These are phyloP conservation scores for Lepus europaeus DNA, from an alignment of 2,113 vertebrate species.

Conservation along the genomic window DNA sequence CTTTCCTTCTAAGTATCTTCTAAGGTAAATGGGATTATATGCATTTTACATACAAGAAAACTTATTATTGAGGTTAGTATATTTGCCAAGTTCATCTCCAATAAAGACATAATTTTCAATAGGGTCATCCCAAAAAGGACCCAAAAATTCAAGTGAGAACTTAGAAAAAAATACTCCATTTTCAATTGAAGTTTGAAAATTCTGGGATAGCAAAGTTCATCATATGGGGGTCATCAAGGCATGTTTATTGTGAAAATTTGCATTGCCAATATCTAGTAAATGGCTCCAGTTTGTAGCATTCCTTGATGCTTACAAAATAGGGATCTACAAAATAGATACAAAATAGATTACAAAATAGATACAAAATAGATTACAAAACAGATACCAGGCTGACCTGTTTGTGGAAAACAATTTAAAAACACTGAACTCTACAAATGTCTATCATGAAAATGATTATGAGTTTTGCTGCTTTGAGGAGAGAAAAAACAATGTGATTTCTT, in stretches of 20 bases:
- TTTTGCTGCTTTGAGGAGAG: not conserved
- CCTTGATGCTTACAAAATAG: not conserved
- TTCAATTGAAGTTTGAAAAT: not conserved
- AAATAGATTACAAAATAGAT: not conserved
- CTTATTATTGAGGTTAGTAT: not conserved
- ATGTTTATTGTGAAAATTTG: not conserved
- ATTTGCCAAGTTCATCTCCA: not conserved
- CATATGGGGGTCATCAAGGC: too few species aligned
- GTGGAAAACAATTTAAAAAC: not conserved
- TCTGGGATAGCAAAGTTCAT: not conserved
- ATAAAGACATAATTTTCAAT: not conserved
- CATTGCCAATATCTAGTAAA: too few species aligned
- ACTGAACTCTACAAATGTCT: not conserved
- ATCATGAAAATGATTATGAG: not conserved
- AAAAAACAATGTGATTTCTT: not conserved
- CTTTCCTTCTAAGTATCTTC: not conserved
- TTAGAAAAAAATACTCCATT: not conserved
- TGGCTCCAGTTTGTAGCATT: rapidly evolving
- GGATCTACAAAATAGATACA: not conserved
- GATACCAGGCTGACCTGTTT: not conserved
- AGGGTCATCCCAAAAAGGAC: not conserved
- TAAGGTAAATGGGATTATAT: not conserved
- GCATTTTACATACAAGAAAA: not conserved
- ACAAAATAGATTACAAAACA: not conserved
- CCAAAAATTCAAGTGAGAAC: not conserved